Base-by-base conservation (phyloP, 2,797 vertebrate species). In the Petrocephalus sullivani region DNA sequence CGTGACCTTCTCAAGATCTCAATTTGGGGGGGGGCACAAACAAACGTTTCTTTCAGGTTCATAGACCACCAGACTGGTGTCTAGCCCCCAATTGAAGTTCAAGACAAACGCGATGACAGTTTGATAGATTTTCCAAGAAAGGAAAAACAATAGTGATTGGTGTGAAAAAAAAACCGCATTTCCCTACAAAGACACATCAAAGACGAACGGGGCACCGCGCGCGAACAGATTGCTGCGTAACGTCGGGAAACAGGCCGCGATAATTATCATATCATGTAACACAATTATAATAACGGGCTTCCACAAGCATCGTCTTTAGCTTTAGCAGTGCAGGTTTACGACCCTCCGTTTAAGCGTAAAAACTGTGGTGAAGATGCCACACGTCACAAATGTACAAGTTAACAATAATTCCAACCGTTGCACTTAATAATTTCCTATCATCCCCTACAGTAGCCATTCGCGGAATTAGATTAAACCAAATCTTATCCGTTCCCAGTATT, bases 71-170 rank as follows among this genome's bases (percentile, higher is more conserved):
- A 81, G 75, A 61, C 58, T 21, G 58, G 19, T 61, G 58, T 61
- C 58, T 61, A 21, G 19, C 67, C 67, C 28, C 33, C 21, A 71
- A 14, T 71, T 71, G 10, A 84, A 84, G 51, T 84, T 84, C n/a
- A 84, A 53, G 82, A 54, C 51, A 84, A 84, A 53, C 46, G n/a
- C 23, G 54, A 84, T 84, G 82, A 84, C 82, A 23, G 82, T 54
- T 84, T 84, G 51, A 84, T 53, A 21, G 75, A 81, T 49, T 81
- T 81, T 81, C 16, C 12, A 54, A 53, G 46, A 82, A 46, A 51
- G 41, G 51, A 82, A 82, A 53, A 82, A 82, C 41, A 23, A 82
- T 23, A 82, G 78, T 23, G 51, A 82, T 10, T 49, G 78, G n/a
- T 53, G 19, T 51, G 14, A 51, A 51, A 21, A 51, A 49, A 82